These are phyloP conservation scores for Heterotilapia buettikoferi DNA, from an alignment of 2,113 vertebrate genomes.

Conservation along the genomic window DNA sequence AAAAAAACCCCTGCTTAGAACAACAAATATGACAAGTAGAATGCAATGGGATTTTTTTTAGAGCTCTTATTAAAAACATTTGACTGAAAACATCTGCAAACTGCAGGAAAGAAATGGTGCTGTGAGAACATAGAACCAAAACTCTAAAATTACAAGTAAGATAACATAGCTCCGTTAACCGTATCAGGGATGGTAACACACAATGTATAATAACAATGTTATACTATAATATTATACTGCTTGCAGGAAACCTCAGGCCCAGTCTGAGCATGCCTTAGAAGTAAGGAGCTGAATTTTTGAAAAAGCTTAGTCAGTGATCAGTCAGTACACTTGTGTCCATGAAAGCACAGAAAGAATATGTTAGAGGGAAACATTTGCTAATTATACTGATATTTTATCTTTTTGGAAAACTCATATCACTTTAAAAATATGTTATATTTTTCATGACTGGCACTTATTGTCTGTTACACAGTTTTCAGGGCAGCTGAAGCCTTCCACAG, in stretches of 20 bases:
- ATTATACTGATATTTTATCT: neutral
- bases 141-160: neutral
- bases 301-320: neutral
- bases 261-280: neutral
- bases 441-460: neutral
- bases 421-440: neutral
- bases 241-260: neutral
- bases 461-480: neutral
- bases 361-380: neutral
- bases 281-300: neutral
- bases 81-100: neutral
- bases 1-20: neutral
- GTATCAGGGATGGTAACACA: neutral
- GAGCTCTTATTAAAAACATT: neutral
- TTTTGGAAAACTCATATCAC: neutral
- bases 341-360: neutral
- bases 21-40: neutral
- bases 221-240: neutral
- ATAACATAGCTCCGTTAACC: neutral
- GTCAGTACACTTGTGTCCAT: neutral
- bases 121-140: neutral
- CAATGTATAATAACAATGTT: neutral
- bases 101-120: neutral
- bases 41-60: neutral
- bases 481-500: neutral